Conservation (phyloP, 2,888 invertebrate genomes). For the Nomada goodeniana region DNA sequence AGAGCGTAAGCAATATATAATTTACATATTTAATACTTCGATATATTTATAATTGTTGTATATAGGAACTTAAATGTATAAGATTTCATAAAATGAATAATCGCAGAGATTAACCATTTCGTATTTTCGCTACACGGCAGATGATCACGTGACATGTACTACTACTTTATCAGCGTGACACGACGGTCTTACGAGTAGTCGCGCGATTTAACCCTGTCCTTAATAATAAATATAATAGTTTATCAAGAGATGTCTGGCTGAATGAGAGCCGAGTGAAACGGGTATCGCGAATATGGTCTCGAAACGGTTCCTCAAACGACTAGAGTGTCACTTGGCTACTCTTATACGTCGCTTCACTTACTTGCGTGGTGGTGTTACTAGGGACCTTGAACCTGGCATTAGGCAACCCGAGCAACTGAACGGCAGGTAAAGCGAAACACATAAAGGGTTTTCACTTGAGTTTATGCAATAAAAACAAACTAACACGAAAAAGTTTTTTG, state of each 20-base stretch:
- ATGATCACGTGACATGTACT: constrained; percentile 37
- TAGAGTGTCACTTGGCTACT: constrained; percentile 29
- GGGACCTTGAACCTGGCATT: constrained; percentile 44
- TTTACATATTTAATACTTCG: neutral
- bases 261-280: constrained; percentile 2
- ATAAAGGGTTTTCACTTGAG: neutral
- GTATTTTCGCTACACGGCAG: neutral
- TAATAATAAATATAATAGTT: constrained; percentile 37
- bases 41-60: neutral
- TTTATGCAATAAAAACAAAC: neutral
- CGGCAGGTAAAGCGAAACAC: constrained; percentile 52
- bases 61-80: neutral
- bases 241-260: constrained; percentile 48
- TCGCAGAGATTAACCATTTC: neutral
- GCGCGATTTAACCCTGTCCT: constrained; percentile 5
- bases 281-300: constrained; percentile 56
- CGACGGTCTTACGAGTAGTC: constrained; percentile 24
- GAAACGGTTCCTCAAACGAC: constrained; percentile 39
- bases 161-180: constrained; percentile 40
- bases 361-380: constrained; percentile 32
- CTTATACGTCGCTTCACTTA: constrained; percentile 41
- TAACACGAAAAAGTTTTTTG: too few species aligned
- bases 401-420: constrained; percentile 37
- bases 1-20: neutral
- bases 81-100: neutral